Evolutionary conservation across 2,113 vertebrate species (phyloP).

Genomic region (Datnioides undecimradiatus): DNA sequence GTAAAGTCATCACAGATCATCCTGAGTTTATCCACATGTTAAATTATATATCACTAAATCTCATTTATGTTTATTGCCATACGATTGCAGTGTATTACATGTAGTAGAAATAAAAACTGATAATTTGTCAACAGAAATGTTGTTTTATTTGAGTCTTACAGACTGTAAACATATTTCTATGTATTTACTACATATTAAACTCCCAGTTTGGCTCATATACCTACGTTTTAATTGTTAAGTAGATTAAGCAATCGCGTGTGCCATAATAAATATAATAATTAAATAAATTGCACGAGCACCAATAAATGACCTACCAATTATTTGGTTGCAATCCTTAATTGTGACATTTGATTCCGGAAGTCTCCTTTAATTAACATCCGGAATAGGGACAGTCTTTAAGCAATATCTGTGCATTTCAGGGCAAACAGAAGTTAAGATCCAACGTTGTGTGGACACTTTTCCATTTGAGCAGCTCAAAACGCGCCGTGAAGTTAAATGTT

Average conservation of each 20-base stretch:
- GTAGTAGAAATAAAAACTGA: slow-evolving; percentile 69
- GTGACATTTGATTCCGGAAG: neutral
- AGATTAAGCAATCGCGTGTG: no score
- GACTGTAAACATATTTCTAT: neutral
- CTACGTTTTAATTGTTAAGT: neutral
- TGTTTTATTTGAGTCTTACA: neutral
- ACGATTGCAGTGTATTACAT: slow-evolving; percentile 65
- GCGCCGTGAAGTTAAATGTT: neutral
- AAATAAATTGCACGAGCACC: no score
- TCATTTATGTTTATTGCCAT: slow-evolving; percentile 45
- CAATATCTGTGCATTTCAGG: neutral
- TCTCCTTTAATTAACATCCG: neutral
- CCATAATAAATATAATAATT: neutral
- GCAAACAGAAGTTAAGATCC: accelerated
- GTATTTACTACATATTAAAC: neutral
- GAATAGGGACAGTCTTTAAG: neutral
- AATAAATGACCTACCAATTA: no score
- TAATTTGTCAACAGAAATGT: slow-evolving; percentile 40
- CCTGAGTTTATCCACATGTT: slow-evolving; percentile 48
- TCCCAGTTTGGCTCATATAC: neutral
- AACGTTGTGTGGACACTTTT: neutral
- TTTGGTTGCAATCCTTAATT: neutral
- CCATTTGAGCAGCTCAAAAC: neutral
- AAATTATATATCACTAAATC: slow-evolving; percentile 47
- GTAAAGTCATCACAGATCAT: slow-evolving; percentile 42